phyloP scores from a whole-genome alignment of 2,113 vertebrate genomes.

The Phaetusa simplex region DNA sequence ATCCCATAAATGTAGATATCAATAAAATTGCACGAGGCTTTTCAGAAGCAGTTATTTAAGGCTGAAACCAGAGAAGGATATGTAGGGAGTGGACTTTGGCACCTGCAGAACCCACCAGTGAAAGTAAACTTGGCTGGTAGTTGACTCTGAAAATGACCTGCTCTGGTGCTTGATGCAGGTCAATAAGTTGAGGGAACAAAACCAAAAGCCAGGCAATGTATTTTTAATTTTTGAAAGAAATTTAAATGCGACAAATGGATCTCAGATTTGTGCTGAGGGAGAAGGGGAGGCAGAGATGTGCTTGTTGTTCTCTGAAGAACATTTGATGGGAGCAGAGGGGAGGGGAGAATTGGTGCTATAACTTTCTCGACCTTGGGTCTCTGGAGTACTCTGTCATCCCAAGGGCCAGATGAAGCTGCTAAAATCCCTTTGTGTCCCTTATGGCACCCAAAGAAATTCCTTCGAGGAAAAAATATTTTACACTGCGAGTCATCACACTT shows the following conservation, averaged over 20 bases:
- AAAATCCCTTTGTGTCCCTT: neutral
- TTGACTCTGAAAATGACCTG: neutral
- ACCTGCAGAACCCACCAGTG: no score
- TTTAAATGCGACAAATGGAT: neutral
- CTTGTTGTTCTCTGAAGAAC: neutral
- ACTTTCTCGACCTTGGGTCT: neutral
- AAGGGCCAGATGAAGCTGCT: neutral
- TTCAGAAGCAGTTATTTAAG: neutral
- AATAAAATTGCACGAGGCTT: neutral
- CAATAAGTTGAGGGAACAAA: neutral
- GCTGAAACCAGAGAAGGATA: neutral
- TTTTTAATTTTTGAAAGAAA: neutral
- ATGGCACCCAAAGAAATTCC: neutral
- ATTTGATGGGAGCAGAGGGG: neutral
- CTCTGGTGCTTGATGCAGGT: neutral
- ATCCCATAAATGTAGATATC: accelerated
- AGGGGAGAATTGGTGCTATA: neutral
- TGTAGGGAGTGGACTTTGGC: neutral
- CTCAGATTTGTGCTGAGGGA: neutral
- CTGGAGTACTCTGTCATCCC: neutral
- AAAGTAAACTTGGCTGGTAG: neutral
- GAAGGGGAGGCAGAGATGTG: neutral
- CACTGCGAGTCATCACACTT: neutral
- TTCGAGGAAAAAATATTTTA: neutral
- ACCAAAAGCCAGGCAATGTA: neutral